Evolutionary conservation across 1,140 invertebrate species (phyloP).

Genomic region (Macrostomum lignano): DNA sequence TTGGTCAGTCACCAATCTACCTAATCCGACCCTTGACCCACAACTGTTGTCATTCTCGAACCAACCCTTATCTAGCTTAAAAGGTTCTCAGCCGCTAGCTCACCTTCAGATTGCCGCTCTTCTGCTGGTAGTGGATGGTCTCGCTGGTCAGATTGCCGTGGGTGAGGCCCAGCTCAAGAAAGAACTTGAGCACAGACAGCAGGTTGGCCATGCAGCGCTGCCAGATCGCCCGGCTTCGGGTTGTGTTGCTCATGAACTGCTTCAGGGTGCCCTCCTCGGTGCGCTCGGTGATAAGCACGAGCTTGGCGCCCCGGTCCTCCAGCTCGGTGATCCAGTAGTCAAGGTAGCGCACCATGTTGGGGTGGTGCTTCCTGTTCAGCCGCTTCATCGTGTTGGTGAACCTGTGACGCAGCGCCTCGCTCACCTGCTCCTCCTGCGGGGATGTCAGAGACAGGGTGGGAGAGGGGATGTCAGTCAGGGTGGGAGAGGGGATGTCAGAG

Average conservation of each 20-base stretch:
- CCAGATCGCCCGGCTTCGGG: conserved; percentile 2
- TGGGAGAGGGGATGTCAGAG: no score
- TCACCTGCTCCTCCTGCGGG: no score
- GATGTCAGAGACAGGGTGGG: no score
- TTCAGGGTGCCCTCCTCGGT: conserved; percentile 1
- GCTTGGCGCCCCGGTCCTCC: not conserved
- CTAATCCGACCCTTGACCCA: no score
- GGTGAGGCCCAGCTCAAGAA: conserved; percentile 1
- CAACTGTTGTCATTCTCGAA: no score
- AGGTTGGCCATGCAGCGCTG: not conserved
- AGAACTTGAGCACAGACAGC: not conserved
- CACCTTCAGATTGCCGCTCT: conserved; percentile 3
- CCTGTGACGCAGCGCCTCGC: no score
- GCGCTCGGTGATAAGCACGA: conserved; percentile 3
- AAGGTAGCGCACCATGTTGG: conserved; percentile 3
- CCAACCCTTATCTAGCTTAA: no score
- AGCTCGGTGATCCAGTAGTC: conserved; percentile 1
- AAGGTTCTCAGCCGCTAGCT: no score
- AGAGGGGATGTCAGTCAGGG: no score
- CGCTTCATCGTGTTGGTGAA: conserved; percentile 4
- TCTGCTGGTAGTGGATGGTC: conserved; percentile 5
- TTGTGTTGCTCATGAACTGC: conserved; percentile 1
- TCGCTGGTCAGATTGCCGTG: conserved; percentile 5
- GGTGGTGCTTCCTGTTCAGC: conserved; percentile 3
- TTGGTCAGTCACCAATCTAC: no score